Evolutionary conservation across 1,140 invertebrate species (phyloP).

Genomic region (Drosophila busckii): DNA sequence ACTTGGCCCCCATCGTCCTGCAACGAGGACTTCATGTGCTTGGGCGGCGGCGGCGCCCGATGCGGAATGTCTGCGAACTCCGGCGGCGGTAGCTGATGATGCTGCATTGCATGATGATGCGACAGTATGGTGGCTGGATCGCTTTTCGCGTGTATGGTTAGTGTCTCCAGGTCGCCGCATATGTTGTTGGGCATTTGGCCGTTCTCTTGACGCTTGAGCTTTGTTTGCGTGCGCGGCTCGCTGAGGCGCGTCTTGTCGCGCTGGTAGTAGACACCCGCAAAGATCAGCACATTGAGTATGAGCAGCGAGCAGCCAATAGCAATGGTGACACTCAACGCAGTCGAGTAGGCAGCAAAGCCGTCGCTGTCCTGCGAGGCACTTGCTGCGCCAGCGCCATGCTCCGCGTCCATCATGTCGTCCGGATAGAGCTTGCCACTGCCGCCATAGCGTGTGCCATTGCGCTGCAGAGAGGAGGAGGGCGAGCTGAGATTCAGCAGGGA

Average conservation of each 20-base stretch:
- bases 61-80: conserved; percentile 88
- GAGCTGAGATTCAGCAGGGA: conserved; percentile 76
- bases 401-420: conserved; percentile 70
- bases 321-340: conserved; percentile 93
- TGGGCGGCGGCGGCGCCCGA: conserved; percentile 86
- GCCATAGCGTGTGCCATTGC: conserved; percentile 62
- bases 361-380: conserved; percentile 85
- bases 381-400: conserved; percentile 78
- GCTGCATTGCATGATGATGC: conserved; percentile 85
- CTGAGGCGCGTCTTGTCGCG: conserved; percentile 89
- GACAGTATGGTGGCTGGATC: conserved; percentile 84
- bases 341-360: conserved; percentile 92
- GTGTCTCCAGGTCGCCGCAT: conserved; percentile 86
- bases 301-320: conserved; percentile 95
- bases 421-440: conserved; percentile 53
- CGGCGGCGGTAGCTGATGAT: conserved; percentile 87
- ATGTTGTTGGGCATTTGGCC: conserved; percentile 91
- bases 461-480: conserved; percentile 66
- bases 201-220: conserved; percentile 88
- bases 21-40: conserved; percentile 83
- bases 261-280: conserved; percentile 96
- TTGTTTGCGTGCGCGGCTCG: conserved; percentile 80
- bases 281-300: conserved; percentile 94
- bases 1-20: conserved; percentile 80
- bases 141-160: conserved; percentile 84